These are phyloP conservation scores for Rutilus rutilus DNA, from an alignment of 2,113 vertebrate species.

Conservation along the genomic window DNA sequence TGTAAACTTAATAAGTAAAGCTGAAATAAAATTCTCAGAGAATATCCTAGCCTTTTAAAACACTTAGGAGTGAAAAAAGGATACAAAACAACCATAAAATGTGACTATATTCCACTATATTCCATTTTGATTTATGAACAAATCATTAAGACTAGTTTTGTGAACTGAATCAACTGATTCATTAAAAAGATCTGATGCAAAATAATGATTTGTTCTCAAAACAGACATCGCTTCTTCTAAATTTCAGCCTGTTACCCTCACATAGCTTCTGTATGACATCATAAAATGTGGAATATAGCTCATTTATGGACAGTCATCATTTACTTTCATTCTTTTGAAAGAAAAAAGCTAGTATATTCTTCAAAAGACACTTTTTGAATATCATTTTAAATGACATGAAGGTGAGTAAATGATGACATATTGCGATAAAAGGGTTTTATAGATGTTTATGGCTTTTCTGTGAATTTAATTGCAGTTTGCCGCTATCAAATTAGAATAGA, in stretches of 20 bases:
- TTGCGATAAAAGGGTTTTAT: background rate
- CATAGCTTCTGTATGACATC: background rate
- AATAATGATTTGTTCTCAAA: background rate
- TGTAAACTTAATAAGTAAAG: background rate
- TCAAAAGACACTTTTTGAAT: background rate
- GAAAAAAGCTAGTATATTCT: background rate
- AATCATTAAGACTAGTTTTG: background rate
- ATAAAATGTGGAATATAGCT: background rate
- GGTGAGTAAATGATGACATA: background rate
- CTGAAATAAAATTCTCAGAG: background rate
- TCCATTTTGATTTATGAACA: background rate
- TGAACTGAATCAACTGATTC: background rate
- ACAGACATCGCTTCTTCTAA: background rate
- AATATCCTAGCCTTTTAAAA: too few species aligned
- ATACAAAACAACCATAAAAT: too few species aligned
- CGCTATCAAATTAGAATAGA: background rate
- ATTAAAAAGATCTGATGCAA: background rate
- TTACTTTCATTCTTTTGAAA: background rate
- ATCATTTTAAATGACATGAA: background rate
- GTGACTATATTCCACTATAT: background rate
- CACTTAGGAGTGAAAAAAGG: too few species aligned
- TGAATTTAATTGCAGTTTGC: background rate
- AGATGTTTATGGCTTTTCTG: too few species aligned
- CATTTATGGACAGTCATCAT: background rate
- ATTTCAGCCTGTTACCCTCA: background rate